phyloP scores from a whole-genome alignment of 2,888 invertebrate species.

The Petrophora chlorosata region DNA sequence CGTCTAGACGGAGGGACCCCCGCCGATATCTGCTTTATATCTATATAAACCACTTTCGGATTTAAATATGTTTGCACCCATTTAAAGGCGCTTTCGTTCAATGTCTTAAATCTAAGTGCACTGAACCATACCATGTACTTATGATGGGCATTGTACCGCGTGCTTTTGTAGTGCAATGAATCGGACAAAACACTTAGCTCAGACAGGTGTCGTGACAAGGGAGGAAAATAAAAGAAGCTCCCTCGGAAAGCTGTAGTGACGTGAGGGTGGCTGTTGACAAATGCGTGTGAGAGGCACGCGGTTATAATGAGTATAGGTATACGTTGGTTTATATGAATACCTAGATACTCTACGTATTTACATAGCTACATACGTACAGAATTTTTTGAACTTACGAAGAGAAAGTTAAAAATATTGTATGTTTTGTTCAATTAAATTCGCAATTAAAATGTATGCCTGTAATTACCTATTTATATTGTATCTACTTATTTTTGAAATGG shows the following conservation, averaged over 20 bases:
- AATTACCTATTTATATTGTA: too few species aligned
- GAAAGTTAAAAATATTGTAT: too few species aligned
- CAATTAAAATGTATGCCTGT: too few species aligned
- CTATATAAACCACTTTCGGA: conserved; percentile 44
- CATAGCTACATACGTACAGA: conserved; percentile 19
- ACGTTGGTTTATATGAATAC: too few species aligned
- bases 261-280: conserved; percentile 51
- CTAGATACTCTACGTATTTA: conserved; percentile 14
- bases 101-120: conserved; percentile 17
- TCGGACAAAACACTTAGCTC: conserved; percentile 31
- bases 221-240: conserved; percentile 43
- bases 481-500: too few species aligned
- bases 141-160: conserved; percentile 7
- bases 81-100: conserved; percentile 25
- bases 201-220: conserved; percentile 38
- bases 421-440: too few species aligned
- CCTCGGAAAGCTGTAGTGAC: conserved; percentile 41
- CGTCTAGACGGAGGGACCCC: conserved; percentile 80
- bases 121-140: background rate
- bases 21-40: conserved; percentile 50
- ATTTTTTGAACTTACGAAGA: background rate
- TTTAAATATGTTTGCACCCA: conserved; percentile 47
- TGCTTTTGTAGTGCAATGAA: conserved; percentile 17
- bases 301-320: conserved; percentile 42
- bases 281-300: conserved; percentile 47